These are phyloP conservation scores for Ctenicera cuprea DNA, from an alignment of 2,888 invertebrate genomes.

Conservation along the genomic window DNA sequence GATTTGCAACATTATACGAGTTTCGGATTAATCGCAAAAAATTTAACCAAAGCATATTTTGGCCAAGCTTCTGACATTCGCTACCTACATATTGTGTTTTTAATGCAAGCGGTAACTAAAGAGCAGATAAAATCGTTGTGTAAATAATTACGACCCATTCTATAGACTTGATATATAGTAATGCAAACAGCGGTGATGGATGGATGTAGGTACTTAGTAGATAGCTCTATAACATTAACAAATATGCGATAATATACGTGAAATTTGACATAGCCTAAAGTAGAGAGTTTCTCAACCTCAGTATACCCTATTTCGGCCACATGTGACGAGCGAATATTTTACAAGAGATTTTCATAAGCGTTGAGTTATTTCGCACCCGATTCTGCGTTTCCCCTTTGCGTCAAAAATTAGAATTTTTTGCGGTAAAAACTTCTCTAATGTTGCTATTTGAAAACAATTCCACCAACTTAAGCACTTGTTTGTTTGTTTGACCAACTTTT, in stretches of 20 bases:
- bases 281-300: background rate
- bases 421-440: background rate
- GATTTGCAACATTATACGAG: too few species aligned
- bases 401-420: background rate
- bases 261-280: background rate
- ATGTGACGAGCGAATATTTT: conserved; percentile 22
- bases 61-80: too few species aligned
- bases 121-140: conserved; percentile 1
- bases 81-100: background rate
- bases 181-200: conserved; percentile 13
- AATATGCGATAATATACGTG: conserved; percentile 6
- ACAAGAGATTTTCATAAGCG: conserved; percentile 23
- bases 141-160: conserved; percentile 13
- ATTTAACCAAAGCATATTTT: too few species aligned
- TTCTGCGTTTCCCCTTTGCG: background rate
- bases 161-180: background rate
- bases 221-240: conserved; percentile 21
- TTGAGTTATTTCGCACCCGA: conserved; percentile 2
- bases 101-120: conserved; percentile 2
- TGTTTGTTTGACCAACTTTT: too few species aligned
- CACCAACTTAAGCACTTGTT: too few species aligned
- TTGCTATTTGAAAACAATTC: too few species aligned
- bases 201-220: conserved; percentile 12
- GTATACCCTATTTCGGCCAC: conserved; percentile 20
- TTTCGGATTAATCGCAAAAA: too few species aligned